Evolutionary conservation across 2,888 invertebrate species (phyloP).

Genomic region (Parnassius apollo): DNA sequence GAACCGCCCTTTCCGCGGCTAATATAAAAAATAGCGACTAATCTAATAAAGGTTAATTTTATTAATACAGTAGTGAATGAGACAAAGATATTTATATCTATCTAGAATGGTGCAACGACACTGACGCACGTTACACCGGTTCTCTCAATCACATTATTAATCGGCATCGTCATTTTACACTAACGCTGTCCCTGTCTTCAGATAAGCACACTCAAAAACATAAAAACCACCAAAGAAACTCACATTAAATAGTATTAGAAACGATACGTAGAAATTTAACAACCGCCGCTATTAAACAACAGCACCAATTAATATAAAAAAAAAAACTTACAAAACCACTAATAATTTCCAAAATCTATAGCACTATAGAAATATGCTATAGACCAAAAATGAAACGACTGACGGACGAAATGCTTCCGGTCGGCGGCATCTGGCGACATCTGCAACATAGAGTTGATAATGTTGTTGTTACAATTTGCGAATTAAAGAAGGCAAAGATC

Average conservation of each 20-base stretch:
- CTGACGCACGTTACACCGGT: slow-evolving; percentile 39
- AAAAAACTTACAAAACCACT: slow-evolving; percentile 30
- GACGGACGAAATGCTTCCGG: slow-evolving; percentile 63
- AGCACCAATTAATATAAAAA: slow-evolving; percentile 37
- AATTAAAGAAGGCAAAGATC: no score
- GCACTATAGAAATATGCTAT: no score
- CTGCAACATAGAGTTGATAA: no score
- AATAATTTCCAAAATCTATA: slow-evolving; percentile 42
- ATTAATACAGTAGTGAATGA: slow-evolving; percentile 25
- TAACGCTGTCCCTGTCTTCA: slow-evolving; percentile 32
- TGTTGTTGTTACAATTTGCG: no score
- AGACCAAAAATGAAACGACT: slow-evolving; percentile 56
- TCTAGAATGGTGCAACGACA: slow-evolving; percentile 39
- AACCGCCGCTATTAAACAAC: slow-evolving; percentile 31
- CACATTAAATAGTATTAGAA: slow-evolving; percentile 33
- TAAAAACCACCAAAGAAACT: slow-evolving; percentile 27
- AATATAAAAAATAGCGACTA: slow-evolving; percentile 2
- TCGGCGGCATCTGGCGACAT: slow-evolving; percentile 23
- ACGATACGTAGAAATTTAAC: slow-evolving; percentile 33
- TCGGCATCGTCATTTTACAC: slow-evolving; percentile 59
- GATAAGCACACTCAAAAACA: slow-evolving; percentile 17
- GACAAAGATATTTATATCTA: slow-evolving; percentile 45
- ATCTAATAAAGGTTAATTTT: slow-evolving; percentile 16
- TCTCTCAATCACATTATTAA: slow-evolving; percentile 42
- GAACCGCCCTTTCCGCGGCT: slow-evolving; percentile 36